Conservation (phyloP, 2,888 invertebrate genomes). For the Oithona nana region DNA sequence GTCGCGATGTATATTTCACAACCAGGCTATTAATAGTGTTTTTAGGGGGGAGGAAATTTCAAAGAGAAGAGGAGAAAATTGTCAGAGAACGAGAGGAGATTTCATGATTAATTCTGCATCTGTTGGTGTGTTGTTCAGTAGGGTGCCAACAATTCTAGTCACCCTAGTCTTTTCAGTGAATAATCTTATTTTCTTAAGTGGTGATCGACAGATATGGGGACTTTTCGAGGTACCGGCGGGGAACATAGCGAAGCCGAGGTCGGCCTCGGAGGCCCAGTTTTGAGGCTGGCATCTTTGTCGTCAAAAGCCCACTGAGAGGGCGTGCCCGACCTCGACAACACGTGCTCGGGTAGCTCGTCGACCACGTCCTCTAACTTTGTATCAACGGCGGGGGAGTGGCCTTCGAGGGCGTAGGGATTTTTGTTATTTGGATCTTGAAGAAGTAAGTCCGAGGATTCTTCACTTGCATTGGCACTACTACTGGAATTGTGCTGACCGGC, state of each 20-base stretch:
- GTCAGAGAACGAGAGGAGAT: too few species aligned
- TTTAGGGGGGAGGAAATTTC: too few species aligned
- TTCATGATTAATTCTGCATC: too few species aligned
- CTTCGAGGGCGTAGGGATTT: background rate
- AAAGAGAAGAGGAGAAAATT: too few species aligned
- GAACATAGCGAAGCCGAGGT: background rate
- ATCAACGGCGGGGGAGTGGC: background rate
- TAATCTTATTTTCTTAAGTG: slow-evolving; percentile 3
- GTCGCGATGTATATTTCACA: too few species aligned
- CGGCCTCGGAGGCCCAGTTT: background rate
- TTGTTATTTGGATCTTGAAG: too few species aligned
- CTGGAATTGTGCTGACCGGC: background rate
- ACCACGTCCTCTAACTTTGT: background rate
- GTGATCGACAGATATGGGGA: slow-evolving; percentile 9
- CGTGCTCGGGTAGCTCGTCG: background rate
- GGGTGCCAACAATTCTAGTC: too few species aligned
- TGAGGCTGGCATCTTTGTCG: background rate
- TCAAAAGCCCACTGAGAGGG: slow-evolving; percentile 11
- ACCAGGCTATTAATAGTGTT: too few species aligned
- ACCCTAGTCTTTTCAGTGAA: too few species aligned
- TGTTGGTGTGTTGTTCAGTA: too few species aligned
- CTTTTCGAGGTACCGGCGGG: background rate
- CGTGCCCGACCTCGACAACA: slow-evolving; percentile 1
- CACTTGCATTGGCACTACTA: background rate
- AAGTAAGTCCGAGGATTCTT: too few species aligned